phyloP scores from a whole-genome alignment of 2,113 vertebrate species.

The Nesoenas mayeri region DNA sequence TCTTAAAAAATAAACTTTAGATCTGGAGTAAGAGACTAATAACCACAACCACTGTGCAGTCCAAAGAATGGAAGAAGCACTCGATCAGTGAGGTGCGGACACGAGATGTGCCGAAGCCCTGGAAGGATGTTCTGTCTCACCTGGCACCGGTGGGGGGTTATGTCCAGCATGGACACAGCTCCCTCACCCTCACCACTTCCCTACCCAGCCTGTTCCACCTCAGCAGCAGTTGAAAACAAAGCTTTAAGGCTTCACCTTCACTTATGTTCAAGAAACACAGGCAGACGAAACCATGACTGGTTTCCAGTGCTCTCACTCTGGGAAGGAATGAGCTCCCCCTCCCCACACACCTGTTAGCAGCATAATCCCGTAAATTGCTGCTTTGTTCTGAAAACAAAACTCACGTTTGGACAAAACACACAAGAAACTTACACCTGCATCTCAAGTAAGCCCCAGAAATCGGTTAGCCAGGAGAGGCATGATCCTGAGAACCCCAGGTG shows the following conservation, averaged over 20 bases:
- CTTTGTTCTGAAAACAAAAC: not conserved
- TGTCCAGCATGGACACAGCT: not conserved
- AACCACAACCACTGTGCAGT: not conserved
- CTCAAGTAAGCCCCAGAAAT: not conserved
- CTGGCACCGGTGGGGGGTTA: not conserved
- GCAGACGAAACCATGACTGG: not conserved
- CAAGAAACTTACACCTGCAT: not conserved
- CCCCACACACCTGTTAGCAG: not conserved
- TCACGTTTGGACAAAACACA: not conserved
- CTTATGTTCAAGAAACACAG: not conserved
- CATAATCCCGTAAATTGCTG: too few relatives aligned
- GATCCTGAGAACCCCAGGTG: not conserved
- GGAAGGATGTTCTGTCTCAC: not conserved
- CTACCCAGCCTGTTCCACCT: not conserved
- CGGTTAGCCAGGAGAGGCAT: not conserved
- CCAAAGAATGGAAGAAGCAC: not conserved
- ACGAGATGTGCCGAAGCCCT: not conserved
- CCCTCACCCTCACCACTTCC: not conserved
- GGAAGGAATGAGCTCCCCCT: not conserved
- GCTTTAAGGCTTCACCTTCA: not conserved
- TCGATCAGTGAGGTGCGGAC: not conserved
- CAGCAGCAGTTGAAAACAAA: not conserved
- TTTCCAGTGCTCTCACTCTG: not conserved
- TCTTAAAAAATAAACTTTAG: not conserved
- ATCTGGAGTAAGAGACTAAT: not conserved